Base-by-base conservation (phyloP, 1,140 invertebrate genomes). In the Nasonia vitripennis region DNA sequence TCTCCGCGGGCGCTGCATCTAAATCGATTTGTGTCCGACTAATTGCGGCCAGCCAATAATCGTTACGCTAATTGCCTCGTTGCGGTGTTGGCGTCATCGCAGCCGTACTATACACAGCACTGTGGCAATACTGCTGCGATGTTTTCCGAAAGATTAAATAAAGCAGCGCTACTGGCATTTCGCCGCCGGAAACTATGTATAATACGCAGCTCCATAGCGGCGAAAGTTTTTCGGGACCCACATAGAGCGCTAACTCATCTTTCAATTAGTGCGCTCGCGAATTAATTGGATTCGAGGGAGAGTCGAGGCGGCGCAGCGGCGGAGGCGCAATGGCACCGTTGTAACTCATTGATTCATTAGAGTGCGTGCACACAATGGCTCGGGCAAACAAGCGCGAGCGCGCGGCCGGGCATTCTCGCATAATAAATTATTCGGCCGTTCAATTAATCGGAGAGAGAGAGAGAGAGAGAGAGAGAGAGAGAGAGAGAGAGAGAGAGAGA, bases 41-140 rank as follows among this genome's bases (percentile, higher is more conserved):
- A 84, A 84, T 84, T 84, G 83, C 67, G 83, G 77, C 48, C 41
- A 55, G 74, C 74, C 82, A 84, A 84, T 84, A 84, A 84, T 84
- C 83, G 67, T 84, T 84, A 71, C 41, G 62, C 83, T 84, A 84
- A 84, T 84, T 84, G 67, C 67, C 83, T 78, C 34, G 62, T 83
- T 75, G 67, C 73, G 70, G 68, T 51, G 41, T 11, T 23, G 68
- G 68, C 68, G 10, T 9, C 9, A 17, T 62, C 55, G 55, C 17
- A 31, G 78, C n/a, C 4, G 62, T n/a, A 81, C 37, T 81, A 45
- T 45, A 45, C 20, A 7, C 55, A 62, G 14, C 20, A n/a, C 55
- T 14, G 12, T 51, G 10, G 9, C 10, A 9, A 1, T 45, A 45
- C 68, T 17, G 41, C 10, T 6, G 12, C 68, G 23, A 45, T 81